Evolutionary conservation across 2,797 vertebrate species (phyloP).

Genomic region (Anableps anableps): DNA sequence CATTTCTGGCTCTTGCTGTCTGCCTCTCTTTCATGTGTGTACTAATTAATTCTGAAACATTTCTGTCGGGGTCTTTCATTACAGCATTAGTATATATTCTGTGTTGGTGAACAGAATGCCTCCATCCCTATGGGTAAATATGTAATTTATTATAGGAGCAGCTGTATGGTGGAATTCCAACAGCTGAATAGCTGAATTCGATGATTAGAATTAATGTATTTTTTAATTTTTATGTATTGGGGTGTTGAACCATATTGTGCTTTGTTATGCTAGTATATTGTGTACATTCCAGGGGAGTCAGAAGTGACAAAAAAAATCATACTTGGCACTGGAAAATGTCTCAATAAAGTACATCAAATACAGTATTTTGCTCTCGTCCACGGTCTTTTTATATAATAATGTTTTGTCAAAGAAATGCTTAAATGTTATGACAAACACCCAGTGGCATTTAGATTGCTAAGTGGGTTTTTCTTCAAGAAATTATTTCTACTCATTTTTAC

Average conservation of each 20-base stretch:
- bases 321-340: neutral
- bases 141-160: conserved; percentile 38
- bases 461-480: neutral
- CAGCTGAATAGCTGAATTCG: neutral
- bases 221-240: neutral
- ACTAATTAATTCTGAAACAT: conserved; percentile 61
- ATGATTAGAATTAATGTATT: neutral
- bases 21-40: conserved; percentile 52
- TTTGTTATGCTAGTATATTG: neutral
- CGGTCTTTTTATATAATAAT: neutral
- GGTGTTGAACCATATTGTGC: neutral
- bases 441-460: neutral
- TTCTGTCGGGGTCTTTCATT: conserved; percentile 49
- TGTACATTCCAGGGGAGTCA: neutral
- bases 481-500: neutral
- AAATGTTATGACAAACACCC: neutral
- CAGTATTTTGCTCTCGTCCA: neutral
- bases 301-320: neutral
- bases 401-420: neutral
- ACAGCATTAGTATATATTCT: conserved; percentile 53
- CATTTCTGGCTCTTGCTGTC: conserved; percentile 29
- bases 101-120: conserved; percentile 35
- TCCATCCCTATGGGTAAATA: conserved; percentile 44
- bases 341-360: neutral
- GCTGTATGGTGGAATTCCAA: conserved; percentile 28